Conservation (phyloP, 2,797 vertebrate genomes). For the Liparis tanakae region DNA sequence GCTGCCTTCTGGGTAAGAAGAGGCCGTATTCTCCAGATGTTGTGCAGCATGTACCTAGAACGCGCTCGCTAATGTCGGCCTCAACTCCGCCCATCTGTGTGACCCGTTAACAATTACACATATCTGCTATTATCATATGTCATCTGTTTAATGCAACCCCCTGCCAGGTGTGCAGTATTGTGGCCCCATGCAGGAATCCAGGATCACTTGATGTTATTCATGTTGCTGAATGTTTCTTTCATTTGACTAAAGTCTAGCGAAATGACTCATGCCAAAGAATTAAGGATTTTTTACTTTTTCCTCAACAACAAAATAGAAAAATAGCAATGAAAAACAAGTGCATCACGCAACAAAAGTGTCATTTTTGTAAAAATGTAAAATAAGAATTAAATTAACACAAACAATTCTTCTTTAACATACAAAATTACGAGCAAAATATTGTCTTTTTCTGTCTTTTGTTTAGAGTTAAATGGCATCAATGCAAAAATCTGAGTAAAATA, state of each 20-base stretch:
- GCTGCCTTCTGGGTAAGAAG: too few relatives aligned
- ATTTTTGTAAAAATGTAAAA: too few relatives aligned
- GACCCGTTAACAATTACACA: slow-evolving; percentile 39
- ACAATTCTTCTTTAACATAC: background rate
- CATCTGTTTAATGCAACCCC: slow-evolving; percentile 35
- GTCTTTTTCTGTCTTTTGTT: background rate
- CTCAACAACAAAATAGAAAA: slow-evolving; percentile 4
- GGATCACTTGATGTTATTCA: slow-evolving; percentile 36
- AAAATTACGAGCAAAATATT: background rate
- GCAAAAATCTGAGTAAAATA: background rate
- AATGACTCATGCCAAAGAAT: slow-evolving; percentile 42
- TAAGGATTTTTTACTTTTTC: slow-evolving; percentile 36
- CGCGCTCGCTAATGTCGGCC: slow-evolving; percentile 21
- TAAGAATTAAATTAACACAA: background rate
- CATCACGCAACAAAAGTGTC: slow-evolving; percentile 1
- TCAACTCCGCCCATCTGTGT: slow-evolving; percentile 29
- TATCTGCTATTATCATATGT: slow-evolving; percentile 41
- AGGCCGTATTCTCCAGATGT: too few relatives aligned
- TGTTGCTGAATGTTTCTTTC: slow-evolving; percentile 32
- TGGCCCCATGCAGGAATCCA: slow-evolving; percentile 29
- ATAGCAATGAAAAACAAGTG: slow-evolving; percentile 6
- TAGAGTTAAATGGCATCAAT: background rate
- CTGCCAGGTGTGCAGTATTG: slow-evolving; percentile 21
- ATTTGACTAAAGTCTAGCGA: slow-evolving; percentile 43
- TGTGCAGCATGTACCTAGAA: too few relatives aligned